Conservation (phyloP, 2,113 vertebrate genomes). For the Dolichotis patagonum region DNA sequence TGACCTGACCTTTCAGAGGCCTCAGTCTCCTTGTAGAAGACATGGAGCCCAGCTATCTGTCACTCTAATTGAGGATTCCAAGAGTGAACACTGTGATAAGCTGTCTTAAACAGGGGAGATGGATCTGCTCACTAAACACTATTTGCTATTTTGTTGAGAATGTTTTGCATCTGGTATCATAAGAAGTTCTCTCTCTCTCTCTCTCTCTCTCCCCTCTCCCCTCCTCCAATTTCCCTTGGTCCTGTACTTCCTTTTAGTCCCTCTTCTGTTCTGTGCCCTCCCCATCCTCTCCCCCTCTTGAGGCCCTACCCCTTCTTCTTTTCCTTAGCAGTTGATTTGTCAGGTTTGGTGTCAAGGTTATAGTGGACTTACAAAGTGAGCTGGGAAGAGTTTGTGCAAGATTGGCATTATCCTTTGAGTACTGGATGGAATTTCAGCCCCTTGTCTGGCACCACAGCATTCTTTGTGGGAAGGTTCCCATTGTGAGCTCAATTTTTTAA, state of each 20-base stretch:
- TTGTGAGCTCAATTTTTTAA: neutral
- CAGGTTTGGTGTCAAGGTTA: neutral
- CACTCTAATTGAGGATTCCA: neutral
- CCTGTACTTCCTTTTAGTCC: neutral
- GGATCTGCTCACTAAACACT: neutral
- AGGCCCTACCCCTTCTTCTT: neutral
- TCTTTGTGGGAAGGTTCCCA: neutral
- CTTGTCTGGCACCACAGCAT: neutral
- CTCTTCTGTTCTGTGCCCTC: too few relatives aligned
- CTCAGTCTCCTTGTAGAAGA: neutral
- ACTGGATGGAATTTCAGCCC: neutral
- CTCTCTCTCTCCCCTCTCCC: neutral
- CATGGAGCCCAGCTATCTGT: neutral
- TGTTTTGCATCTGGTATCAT: neutral
- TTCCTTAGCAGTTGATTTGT: slow-evolving; percentile 18
- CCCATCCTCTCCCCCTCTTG: fast-evolving
- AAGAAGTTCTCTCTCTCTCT: neutral
- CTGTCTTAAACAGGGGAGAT: neutral
- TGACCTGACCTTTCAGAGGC: neutral
- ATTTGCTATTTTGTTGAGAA: neutral
- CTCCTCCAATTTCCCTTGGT: too few relatives aligned
- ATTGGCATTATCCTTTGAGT: neutral
- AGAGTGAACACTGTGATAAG: neutral
- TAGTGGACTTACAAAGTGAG: neutral
- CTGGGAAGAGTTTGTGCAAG: neutral